Percentiles rank a stretch among this genome's conserved stretches.
Evolutionary conservation across 2,888 invertebrate genomes (phyloP).

Genomic region (Hemaris fuciformis): DNA sequence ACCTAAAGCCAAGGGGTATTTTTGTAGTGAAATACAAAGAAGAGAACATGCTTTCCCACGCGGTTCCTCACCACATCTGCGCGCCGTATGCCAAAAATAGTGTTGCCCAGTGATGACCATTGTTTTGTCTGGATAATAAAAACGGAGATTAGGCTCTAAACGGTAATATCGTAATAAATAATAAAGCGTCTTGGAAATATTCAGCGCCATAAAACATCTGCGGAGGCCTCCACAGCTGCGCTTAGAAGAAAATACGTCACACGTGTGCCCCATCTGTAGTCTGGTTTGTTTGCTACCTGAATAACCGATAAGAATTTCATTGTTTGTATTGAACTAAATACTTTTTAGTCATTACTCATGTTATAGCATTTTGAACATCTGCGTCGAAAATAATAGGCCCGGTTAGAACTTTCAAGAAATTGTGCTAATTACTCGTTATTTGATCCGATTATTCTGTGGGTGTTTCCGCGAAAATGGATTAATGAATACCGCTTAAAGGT

Average conservation of each 20-base stretch:
- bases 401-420: constrained; percentile 7
- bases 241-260: constrained; percentile 75
- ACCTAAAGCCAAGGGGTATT: not conserved
- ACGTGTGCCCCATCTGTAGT: constrained; percentile 68
- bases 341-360: constrained; percentile 23
- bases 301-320: constrained; percentile 47
- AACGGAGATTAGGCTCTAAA: constrained; percentile 78
- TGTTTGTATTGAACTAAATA: constrained; percentile 19
- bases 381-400: constrained; percentile 41
- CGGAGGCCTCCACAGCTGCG: constrained; percentile 74
- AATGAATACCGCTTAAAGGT: not conserved
- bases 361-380: constrained; percentile 53
- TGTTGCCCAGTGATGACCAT: constrained; percentile 69
- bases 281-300: constrained; percentile 49
- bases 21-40: not conserved
- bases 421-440: constrained; percentile 3
- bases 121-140: constrained; percentile 75
- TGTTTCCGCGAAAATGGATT: not conserved
- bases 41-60: constrained; percentile 61
- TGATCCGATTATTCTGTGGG: not conserved
- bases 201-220: constrained; percentile 80
- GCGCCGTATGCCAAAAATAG: constrained; percentile 72
- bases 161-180: constrained; percentile 79
- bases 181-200: constrained; percentile 77
- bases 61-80: constrained; percentile 58